These are phyloP conservation scores for Balearica regulorum DNA, from an alignment of 2,797 vertebrate species.

Conservation along the genomic window DNA sequence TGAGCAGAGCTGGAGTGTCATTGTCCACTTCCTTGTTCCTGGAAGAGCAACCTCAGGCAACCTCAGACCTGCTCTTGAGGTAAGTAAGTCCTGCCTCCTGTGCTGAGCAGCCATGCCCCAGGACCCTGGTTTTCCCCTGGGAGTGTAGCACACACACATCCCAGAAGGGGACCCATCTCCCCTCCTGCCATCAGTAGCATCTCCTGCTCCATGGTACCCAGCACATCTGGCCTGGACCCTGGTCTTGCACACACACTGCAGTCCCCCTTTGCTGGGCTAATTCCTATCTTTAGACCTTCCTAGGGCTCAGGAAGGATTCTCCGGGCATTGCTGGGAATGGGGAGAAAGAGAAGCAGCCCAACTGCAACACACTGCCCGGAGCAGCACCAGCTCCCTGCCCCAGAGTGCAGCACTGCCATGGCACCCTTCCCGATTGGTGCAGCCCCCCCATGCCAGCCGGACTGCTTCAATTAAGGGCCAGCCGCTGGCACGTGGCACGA, in stretches of 20 bases:
- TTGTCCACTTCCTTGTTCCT: not conserved
- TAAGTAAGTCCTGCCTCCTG: not conserved
- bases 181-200: not conserved
- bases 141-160: not conserved
- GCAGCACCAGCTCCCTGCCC: not conserved
- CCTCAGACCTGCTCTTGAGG: not conserved
- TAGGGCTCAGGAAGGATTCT: not conserved
- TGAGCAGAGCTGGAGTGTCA: not conserved
- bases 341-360: not conserved
- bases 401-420: fast-evolving
- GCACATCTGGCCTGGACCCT: fast-evolving
- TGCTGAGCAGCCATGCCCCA: not conserved
- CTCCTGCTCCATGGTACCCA: not conserved
- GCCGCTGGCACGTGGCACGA: fast-evolving
- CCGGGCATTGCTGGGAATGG: not conserved
- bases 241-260: not conserved
- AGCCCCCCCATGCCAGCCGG: not conserved
- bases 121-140: not conserved
- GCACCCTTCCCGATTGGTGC: not conserved
- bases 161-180: not conserved
- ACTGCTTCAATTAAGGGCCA: not conserved
- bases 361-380: fast-evolving
- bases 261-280: not conserved
- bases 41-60: not conserved
- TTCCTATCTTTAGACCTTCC: not conserved